A percentile compares a stretch with the other conserved stretches of the same genome.
These are phyloP conservation scores for Hirundo rustica DNA, from an alignment of 2,797 vertebrate species.

Conservation along the genomic window DNA sequence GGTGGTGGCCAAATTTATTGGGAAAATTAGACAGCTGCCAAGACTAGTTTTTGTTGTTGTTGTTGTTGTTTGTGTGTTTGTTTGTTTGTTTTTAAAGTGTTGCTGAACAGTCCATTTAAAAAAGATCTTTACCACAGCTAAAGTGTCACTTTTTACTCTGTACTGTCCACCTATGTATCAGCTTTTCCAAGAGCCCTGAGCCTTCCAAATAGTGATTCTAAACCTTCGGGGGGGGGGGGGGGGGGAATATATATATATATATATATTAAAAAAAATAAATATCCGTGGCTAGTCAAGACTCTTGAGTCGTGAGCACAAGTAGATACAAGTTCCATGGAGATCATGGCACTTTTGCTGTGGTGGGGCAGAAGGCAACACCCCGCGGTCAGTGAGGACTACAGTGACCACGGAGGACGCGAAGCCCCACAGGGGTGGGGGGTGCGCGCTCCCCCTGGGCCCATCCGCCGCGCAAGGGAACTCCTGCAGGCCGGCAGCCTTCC, in stretches of 20 bases:
- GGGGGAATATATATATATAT: too few relatives aligned
- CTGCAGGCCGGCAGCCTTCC: background rate
- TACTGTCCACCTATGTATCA: background rate
- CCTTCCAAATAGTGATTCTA: background rate
- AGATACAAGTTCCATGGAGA: background rate
- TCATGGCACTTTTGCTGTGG: background rate
- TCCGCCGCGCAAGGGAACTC: background rate
- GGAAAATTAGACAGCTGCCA: background rate
- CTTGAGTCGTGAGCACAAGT: background rate
- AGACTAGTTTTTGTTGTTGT: background rate
- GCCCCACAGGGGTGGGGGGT: accelerated
- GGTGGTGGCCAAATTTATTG: background rate
- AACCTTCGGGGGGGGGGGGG: background rate
- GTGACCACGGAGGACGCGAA: background rate
- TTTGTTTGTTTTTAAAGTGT: background rate
- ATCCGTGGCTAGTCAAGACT: background rate
- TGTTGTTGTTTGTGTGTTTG: too few relatives aligned
- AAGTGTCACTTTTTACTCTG: background rate
- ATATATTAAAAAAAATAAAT: too few relatives aligned
- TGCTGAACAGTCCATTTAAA: background rate
- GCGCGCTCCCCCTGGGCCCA: background rate
- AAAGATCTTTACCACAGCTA: background rate
- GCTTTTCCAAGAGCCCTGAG: background rate
- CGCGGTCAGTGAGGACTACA: background rate
- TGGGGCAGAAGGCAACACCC: too few relatives aligned